Base-by-base conservation (phyloP, 2,888 invertebrate species). In the Adelphocoris suturalis region DNA sequence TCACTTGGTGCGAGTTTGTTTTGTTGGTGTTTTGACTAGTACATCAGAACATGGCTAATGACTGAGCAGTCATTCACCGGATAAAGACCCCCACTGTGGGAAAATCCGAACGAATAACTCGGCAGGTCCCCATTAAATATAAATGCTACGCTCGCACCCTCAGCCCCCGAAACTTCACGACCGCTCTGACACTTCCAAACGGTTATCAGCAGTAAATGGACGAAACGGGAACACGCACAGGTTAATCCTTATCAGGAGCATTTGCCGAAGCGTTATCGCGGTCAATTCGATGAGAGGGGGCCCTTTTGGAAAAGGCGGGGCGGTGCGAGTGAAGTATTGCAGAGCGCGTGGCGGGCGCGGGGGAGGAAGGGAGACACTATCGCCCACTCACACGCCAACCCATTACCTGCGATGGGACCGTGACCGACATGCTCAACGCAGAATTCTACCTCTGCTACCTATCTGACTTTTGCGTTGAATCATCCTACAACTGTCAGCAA, bases 361-460 rank as follows among this genome's bases (percentile, higher is more conserved):
- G n/a, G 16, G 19, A 9, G 61, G 11, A 4, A 16, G 57, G 11
- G 57, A 16, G 57, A 16, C 13, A 9, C 61, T 61, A 61, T 61
- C 61, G 19, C 61, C 61, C 61, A 61, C 61, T 61, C 61, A n/a
- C 61, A 61, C 61, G 61, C 61, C 19, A 61, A 61, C 61, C 19
- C n/a, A 57, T 57, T 9, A 16, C 57, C 57, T 57, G 16, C 61
- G 61, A 9, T 61, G 61, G 61, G 19, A 61, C 9, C 19, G 61
- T 61, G 3, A 19, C 61, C 61, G 61, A 52, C 52, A 52, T 52
- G 61, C 61, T n/a, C 61, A 4, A 61, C 19, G 61, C 61, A 61
- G 52, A 52, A 52, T 14, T 14, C 52, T 52, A 16, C 52, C 52
- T 16, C 37, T 37, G 37, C 37, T 37, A 37, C 37, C 37, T 37